A percentile compares a stretch with the other conserved stretches of the same genome.
Conservation (phyloP, 2,888 invertebrate genomes). For the Chalcosyrphus nemorum region DNA sequence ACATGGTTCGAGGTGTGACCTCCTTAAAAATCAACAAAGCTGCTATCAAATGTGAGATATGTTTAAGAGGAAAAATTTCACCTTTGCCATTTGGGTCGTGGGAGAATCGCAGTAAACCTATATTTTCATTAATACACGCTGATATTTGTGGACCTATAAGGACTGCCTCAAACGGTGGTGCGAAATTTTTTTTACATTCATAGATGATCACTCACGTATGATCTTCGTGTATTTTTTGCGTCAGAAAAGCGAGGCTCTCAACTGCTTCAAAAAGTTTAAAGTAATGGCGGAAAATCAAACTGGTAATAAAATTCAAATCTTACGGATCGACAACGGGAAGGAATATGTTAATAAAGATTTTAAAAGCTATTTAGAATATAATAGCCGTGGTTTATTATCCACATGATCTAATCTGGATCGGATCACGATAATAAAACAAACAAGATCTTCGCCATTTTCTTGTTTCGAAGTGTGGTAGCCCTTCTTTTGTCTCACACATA, state of each 20-base stretch:
- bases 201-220: conserved; percentile 37
- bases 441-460: too few relatives aligned
- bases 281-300: conserved; percentile 28
- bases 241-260: conserved; percentile 38
- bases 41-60: conserved; percentile 9
- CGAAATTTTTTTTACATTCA: conserved; percentile 33
- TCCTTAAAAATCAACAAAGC: conserved; percentile 15
- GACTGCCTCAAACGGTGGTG: conserved; percentile 38
- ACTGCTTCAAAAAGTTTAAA: conserved; percentile 28
- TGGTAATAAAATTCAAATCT: conserved; percentile 29
- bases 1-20: conserved; percentile 27
- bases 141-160: conserved; percentile 45
- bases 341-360: conserved; percentile 47
- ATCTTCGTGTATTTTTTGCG: conserved; percentile 44
- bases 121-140: conserved; percentile 14
- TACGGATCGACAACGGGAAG: conserved; percentile 34
- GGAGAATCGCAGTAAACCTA: conserved; percentile 3
- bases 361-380: conserved; percentile 57
- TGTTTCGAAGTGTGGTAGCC: too few relatives aligned
- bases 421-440: too few relatives aligned
- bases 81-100: background rate
- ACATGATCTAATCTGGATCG: too few relatives aligned
- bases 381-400: conserved; percentile 75
- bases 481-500: too few relatives aligned
- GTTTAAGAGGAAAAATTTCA: background rate